Percentiles rank a stretch among this genome's conserved stretches.
These are phyloP conservation scores for Ametastegia equiseti DNA, from an alignment of 2,888 invertebrate species.

Conservation along the genomic window DNA sequence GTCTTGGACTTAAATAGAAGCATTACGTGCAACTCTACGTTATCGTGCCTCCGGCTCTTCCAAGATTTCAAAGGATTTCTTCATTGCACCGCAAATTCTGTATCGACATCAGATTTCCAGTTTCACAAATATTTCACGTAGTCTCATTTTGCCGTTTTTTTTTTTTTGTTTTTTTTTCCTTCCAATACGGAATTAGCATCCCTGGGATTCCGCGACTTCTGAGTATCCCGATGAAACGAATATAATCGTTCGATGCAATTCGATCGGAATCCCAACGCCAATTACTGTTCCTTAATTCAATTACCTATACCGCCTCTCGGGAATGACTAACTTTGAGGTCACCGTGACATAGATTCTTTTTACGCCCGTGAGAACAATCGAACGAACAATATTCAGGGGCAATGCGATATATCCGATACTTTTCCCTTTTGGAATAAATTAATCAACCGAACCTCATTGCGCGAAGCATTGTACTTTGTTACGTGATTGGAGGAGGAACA, in stretches of 20 bases:
- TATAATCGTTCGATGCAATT: not conserved
- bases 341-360: slow-evolving; percentile 27
- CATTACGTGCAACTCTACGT: not conserved
- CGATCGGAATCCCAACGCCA: not conserved
- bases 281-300: slow-evolving; percentile 27
- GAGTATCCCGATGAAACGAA: not conserved
- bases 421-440: not conserved
- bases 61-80: not conserved
- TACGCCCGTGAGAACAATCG: slow-evolving; percentile 11
- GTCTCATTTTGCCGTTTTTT: not conserved
- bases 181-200: not conserved
- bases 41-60: not conserved
- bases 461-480: no score
- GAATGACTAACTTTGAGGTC: slow-evolving; percentile 16
- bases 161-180: not conserved
- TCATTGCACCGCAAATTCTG: not conserved
- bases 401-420: not conserved
- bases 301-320: not conserved
- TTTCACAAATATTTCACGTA: no score
- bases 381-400: slow-evolving; percentile 20
- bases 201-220: not conserved
- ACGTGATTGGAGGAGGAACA: no score
- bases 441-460: not conserved
- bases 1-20: not conserved
- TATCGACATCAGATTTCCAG: no score